Evolutionary conservation across 2,888 invertebrate species (phyloP).

Genomic region (Tyria jacobaeae): DNA sequence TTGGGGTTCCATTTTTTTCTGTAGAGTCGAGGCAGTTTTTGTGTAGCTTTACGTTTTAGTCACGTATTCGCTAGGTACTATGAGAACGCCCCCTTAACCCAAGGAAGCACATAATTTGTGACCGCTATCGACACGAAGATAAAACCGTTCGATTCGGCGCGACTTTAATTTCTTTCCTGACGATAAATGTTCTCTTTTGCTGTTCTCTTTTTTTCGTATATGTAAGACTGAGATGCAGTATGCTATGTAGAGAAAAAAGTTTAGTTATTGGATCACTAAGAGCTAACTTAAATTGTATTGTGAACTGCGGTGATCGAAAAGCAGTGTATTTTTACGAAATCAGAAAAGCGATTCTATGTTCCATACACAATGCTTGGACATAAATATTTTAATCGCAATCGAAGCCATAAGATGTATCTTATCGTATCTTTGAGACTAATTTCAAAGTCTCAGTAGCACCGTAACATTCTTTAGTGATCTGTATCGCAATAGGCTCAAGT

Average conservation of each 20-base stretch:
- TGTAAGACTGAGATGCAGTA: slow-evolving; percentile 56
- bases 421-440: neutral
- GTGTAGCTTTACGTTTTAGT: neutral
- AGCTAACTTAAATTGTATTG: slow-evolving; percentile 60
- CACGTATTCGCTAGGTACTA: neutral
- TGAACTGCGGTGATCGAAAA: slow-evolving; percentile 36
- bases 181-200: slow-evolving; percentile 75
- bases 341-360: neutral
- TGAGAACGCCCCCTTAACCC: slow-evolving; percentile 53
- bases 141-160: slow-evolving; percentile 83
- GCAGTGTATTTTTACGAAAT: neutral
- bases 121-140: slow-evolving; percentile 84
- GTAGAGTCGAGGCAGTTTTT: too few species aligned
- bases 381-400: neutral
- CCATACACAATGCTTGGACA: neutral
- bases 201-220: slow-evolving; percentile 57
- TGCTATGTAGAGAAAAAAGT: slow-evolving; percentile 70
- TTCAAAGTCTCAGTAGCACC: neutral
- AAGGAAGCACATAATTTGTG: slow-evolving; percentile 85
- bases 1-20: too few species aligned
- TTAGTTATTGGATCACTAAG: slow-evolving; percentile 68
- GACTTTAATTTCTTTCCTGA: slow-evolving; percentile 83
- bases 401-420: neutral
- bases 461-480: neutral
- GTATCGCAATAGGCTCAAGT: neutral